phyloP scores from a whole-genome alignment of 2,888 invertebrate species.

The Melinaea menophilus region DNA sequence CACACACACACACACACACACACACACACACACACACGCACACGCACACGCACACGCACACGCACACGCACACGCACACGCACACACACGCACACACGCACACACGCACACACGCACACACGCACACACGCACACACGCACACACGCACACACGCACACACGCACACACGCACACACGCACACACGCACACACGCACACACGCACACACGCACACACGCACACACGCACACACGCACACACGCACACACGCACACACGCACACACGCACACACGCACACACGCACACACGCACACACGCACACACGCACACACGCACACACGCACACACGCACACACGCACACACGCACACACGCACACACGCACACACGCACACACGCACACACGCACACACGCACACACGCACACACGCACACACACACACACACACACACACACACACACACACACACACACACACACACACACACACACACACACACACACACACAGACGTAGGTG shows the following conservation, averaged over 20 bases:
- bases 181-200: too few relatives aligned
- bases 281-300: neutral
- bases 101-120: neutral
- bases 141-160: neutral
- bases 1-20: too few relatives aligned
- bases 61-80: neutral
- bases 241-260: neutral
- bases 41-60: too few relatives aligned
- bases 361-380: neutral
- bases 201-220: neutral
- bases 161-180: neutral
- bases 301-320: too few relatives aligned
- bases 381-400: constrained; percentile 22
- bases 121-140: too few relatives aligned
- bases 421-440: constrained; percentile 22
- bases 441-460: constrained; percentile 10
- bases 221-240: too few relatives aligned
- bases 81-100: too few relatives aligned
- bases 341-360: too few relatives aligned
- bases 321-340: neutral
- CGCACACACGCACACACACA: constrained; percentile 20
- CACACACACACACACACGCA: neutral
- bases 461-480: too few relatives aligned
- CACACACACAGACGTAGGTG: constrained; percentile 10
- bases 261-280: too few relatives aligned